These are phyloP conservation scores for Eulithis testata DNA, from an alignment of 2,888 invertebrate genomes.

Conservation along the genomic window DNA sequence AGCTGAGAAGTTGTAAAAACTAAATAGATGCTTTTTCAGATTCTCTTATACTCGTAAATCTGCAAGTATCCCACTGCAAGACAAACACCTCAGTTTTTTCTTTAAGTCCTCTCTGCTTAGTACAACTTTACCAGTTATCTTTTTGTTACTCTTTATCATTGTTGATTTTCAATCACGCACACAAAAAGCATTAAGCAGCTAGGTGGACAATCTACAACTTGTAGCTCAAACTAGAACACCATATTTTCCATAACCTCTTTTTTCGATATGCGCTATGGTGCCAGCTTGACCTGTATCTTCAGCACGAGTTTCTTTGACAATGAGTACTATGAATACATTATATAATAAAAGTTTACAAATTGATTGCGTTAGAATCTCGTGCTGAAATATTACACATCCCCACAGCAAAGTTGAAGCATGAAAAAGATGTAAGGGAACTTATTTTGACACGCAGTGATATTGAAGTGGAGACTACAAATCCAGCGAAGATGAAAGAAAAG, in stretches of 20 bases:
- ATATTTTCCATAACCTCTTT: neutral
- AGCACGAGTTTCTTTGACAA: neutral
- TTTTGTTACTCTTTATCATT: no score
- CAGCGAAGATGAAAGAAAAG: slow-evolving; percentile 7
- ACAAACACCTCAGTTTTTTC: no score
- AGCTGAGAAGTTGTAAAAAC: no score
- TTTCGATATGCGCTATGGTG: neutral
- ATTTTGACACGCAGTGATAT: neutral
- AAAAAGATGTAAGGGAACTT: neutral
- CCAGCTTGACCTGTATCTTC: neutral
- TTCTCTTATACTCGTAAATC: no score
- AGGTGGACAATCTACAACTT: neutral
- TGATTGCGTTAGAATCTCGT: neutral
- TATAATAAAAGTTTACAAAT: neutral
- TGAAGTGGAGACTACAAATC: neutral
- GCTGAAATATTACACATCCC: neutral
- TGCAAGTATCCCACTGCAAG: no score
- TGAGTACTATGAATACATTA: neutral
- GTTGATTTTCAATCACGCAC: neutral
- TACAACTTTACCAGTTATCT: no score
- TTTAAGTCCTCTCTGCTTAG: no score
- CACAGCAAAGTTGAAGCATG: neutral
- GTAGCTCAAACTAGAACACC: neutral
- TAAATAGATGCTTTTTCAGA: no score
- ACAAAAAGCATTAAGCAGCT: slow-evolving; percentile 8